phyloP scores from a whole-genome alignment of 2,113 vertebrate genomes.

The Pogona vitticeps region DNA sequence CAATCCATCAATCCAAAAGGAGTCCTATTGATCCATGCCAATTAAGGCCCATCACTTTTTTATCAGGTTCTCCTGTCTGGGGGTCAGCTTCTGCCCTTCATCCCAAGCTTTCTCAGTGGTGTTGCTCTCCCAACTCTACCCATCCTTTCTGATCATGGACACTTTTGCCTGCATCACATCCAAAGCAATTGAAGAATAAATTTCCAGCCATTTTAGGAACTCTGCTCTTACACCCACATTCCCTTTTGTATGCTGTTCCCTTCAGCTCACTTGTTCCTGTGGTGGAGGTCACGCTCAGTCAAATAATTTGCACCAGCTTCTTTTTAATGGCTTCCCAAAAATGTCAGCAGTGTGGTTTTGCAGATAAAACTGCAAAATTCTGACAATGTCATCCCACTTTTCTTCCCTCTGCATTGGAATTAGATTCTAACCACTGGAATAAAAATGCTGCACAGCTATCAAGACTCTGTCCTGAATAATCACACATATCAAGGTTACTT shows the following conservation, averaged over 20 bases:
- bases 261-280: background rate
- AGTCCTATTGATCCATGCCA: background rate
- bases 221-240: background rate
- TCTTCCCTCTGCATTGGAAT: background rate
- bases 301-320: background rate
- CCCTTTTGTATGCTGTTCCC: background rate
- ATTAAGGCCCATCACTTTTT: slow-evolving; percentile 12
- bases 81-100: background rate
- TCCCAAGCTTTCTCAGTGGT: background rate
- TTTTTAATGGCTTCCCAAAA: background rate
- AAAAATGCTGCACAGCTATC: background rate
- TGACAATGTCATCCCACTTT: fast-evolving
- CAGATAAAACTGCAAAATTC: background rate
- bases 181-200: background rate
- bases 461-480: background rate
- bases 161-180: background rate
- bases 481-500: background rate
- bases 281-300: background rate
- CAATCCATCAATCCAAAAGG: background rate
- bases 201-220: background rate
- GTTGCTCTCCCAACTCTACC: background rate
- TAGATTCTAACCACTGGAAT: background rate
- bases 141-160: background rate
- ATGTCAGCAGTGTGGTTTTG: background rate
- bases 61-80: background rate